phyloP scores from a whole-genome alignment of 23 tunicate species.

The Trididemnum nubilum region DNA sequence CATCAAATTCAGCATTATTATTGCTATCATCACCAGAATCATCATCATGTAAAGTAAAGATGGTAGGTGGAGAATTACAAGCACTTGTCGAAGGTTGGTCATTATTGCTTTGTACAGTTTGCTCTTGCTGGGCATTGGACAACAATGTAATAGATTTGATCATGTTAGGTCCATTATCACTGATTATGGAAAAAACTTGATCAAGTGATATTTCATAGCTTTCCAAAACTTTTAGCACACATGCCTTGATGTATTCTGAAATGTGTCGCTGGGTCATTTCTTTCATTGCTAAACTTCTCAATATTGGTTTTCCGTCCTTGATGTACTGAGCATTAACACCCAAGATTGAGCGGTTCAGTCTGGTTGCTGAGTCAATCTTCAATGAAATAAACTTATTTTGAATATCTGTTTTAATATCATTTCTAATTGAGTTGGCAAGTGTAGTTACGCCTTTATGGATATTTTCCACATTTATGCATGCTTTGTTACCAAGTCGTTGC shows the following conservation, averaged over 20 bases:
- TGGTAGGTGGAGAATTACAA: constrained; percentile 1
- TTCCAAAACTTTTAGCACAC: constrained; percentile 6
- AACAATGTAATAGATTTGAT: not conserved
- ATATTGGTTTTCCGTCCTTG: constrained; percentile 17
- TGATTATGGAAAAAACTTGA: constrained; percentile 1
- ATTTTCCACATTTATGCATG: constrained; percentile 14
- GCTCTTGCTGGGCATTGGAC: constrained; percentile 4
- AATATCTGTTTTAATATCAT: constrained; percentile 11
- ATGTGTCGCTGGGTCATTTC: constrained; percentile 37
- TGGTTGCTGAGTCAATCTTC: constrained; percentile 33
- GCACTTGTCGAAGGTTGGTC: constrained; percentile 3
- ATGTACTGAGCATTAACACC: constrained; percentile 28
- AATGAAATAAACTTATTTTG: constrained; percentile 18
- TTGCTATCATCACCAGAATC: not conserved
- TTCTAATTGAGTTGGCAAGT: not conserved
- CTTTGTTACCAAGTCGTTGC: not conserved
- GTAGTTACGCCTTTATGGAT: not conserved
- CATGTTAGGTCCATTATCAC: not conserved
- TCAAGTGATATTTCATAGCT: not conserved
- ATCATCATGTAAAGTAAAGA: not conserved
- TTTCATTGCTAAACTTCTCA: constrained; percentile 47
- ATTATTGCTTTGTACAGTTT: not conserved
- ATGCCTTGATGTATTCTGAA: constrained; percentile 7
- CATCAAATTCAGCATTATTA: not conserved
- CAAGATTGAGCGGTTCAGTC: constrained; percentile 26